A percentile compares a stretch with the other conserved stretches of the same genome.
Conservation (phyloP, 2,888 invertebrate genomes). For the Cephalotes varians region DNA sequence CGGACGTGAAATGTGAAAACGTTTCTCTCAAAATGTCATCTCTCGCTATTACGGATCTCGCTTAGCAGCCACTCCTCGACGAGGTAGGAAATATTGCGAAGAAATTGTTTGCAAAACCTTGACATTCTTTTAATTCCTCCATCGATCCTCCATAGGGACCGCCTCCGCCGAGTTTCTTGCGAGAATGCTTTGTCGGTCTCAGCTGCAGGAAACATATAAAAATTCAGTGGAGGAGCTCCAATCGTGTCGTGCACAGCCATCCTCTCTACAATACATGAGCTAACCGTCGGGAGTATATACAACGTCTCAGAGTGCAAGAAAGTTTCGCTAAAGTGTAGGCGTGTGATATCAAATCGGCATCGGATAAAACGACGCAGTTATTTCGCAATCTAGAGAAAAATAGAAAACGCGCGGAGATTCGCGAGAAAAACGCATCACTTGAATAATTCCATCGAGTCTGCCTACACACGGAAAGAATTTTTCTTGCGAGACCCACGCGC, state of each 20-base stretch:
- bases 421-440: background rate
- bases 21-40: no score
- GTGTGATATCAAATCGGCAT: slow-evolving; percentile 35
- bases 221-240: slow-evolving; percentile 39
- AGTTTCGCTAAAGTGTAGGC: slow-evolving; percentile 23
- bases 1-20: background rate
- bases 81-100: slow-evolving; percentile 12
- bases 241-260: slow-evolving; percentile 22
- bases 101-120: slow-evolving; percentile 35
- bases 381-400: slow-evolving; percentile 10
- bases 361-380: slow-evolving; percentile 9
- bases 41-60: slow-evolving; percentile 13
- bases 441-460: slow-evolving; percentile 18
- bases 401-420: background rate
- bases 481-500: background rate
- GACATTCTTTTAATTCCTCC: slow-evolving; percentile 53
- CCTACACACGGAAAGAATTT: background rate
- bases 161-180: slow-evolving; percentile 5
- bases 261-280: slow-evolving; percentile 9
- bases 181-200: slow-evolving; percentile 10
- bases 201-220: slow-evolving; percentile 30
- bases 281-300: background rate
- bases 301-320: slow-evolving; percentile 30
- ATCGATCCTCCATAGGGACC: slow-evolving; percentile 15
- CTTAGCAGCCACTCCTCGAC: background rate